Conservation (phyloP, 2,113 vertebrate genomes). For the Ardeotis arabs region DNA sequence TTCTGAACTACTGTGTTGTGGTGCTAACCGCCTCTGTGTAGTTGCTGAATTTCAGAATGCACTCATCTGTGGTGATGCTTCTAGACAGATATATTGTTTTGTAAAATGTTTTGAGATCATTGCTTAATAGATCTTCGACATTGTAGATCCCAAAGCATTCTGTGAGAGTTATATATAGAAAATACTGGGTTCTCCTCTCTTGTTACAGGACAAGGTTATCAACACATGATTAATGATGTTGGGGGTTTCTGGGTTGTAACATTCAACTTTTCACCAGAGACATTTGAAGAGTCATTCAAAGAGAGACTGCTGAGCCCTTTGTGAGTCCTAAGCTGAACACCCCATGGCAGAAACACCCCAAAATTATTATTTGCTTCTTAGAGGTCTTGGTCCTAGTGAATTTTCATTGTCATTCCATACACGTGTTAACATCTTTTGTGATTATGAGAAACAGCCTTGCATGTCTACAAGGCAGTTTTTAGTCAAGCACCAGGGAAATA, state of each 20-base stretch:
- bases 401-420: constrained; percentile 31
- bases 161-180: not conserved
- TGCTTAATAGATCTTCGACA: not conserved
- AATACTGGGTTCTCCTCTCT: not conserved
- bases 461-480: constrained; percentile 48
- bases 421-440: not conserved
- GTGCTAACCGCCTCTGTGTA: not conserved
- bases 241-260: not conserved
- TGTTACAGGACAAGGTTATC: not conserved
- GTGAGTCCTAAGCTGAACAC: not conserved
- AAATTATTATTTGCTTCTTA: not conserved
- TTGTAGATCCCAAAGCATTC: not conserved
- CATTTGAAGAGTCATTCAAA: not conserved
- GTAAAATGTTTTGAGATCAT: not conserved
- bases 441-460: constrained; percentile 36
- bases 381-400: not conserved
- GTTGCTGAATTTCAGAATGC: not conserved
- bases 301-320: not conserved
- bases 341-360: not conserved
- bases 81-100: not conserved
- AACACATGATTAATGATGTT: not conserved
- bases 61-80: not conserved
- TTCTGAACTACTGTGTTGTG: not conserved
- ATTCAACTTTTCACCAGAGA: not conserved
- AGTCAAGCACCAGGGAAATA: constrained; percentile 63